Conservation (phyloP, 2,797 vertebrate species). For the Micromesistius poutassou region DNA sequence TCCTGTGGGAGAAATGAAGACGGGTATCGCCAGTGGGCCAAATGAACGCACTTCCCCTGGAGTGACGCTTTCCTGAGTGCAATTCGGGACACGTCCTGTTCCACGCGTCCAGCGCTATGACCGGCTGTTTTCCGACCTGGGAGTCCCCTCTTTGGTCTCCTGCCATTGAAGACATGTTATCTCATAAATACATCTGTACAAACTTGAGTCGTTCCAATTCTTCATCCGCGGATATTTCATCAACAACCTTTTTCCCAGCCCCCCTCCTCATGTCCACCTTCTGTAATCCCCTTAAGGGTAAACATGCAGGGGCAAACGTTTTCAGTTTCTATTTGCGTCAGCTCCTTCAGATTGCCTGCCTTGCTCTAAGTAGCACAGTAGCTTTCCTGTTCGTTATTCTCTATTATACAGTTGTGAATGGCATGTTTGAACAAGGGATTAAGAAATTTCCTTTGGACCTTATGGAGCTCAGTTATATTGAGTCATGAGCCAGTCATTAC, state of each 20-base stretch:
- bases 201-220: slow-evolving; percentile 26
- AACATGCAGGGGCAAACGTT: slow-evolving; percentile 18
- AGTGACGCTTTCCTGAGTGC: slow-evolving; percentile 67
- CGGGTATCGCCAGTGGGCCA: slow-evolving; percentile 57
- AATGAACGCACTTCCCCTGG: slow-evolving; percentile 45
- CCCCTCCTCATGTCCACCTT: background rate
- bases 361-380: slow-evolving; percentile 33
- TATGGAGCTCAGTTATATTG: slow-evolving; percentile 43
- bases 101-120: slow-evolving; percentile 32
- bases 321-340: slow-evolving; percentile 11
- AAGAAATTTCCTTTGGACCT: slow-evolving; percentile 62
- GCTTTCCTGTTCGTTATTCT: slow-evolving; percentile 31
- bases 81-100: slow-evolving; percentile 42
- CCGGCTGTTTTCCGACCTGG: slow-evolving; percentile 6
- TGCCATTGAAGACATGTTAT: background rate
- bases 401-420: slow-evolving; percentile 48
- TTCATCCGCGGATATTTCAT: slow-evolving; percentile 14
- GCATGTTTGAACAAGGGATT: slow-evolving; percentile 53
- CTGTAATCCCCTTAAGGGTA: slow-evolving; percentile 10
- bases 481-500: slow-evolving; percentile 47
- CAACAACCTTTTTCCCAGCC: background rate
- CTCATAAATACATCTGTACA: slow-evolving; percentile 24
- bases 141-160: background rate
- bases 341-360: slow-evolving; percentile 27
- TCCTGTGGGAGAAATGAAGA: slow-evolving; percentile 70